Base-by-base conservation (phyloP, 1,140 invertebrate genomes). In the Bilobella aurantiaca region DNA sequence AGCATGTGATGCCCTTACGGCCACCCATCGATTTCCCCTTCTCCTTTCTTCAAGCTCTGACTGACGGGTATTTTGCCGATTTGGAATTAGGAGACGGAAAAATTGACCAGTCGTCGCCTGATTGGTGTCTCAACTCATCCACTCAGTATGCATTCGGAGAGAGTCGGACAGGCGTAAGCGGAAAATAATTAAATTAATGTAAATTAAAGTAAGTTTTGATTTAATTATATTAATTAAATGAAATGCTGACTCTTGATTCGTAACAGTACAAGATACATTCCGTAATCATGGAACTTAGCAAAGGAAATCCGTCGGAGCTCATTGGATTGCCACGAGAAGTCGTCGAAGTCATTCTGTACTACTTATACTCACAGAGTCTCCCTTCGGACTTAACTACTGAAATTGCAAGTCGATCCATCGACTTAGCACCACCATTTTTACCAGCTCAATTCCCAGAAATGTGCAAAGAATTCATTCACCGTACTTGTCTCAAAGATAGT, bases 51-150 rank as follows among this genome's bases (percentile, higher is more conserved):
- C 79, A 82, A 63, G 84, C 84, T n/a, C 75, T 86, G 37, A 80
- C 83, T 65, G 83, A 86, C 67, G 81, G 82, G 0, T 86, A 82
- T 73, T 86, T 86, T 72, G 81, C 81, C 62, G 84, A 86, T 78
- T 70, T 85, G 49, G 34, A 31, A 31, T 57, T 69, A 31, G 27
- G 2, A 2, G 47, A 47, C n/a, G 57, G 23, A 5, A 58, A 58
- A 21, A 23, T 53, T 23, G 12, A 5, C 3, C 12, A 53, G 3
- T 53, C 49, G 12, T 53, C 49, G 5, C 49, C 49, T 5, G 49
- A 53, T 23, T 53, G 12, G 49, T 16, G 49, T 29, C 28, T 59
- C 14, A 59, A 59, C 31, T 59, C 28, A 2, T 25, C 30, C 32
- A 58, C 32, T 57, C 29, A 29, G 62, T 69, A 53, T 28, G 28